Evolutionary conservation across 2,113 vertebrate genomes (phyloP).

Genomic region (Tylochromis polylepis): DNA sequence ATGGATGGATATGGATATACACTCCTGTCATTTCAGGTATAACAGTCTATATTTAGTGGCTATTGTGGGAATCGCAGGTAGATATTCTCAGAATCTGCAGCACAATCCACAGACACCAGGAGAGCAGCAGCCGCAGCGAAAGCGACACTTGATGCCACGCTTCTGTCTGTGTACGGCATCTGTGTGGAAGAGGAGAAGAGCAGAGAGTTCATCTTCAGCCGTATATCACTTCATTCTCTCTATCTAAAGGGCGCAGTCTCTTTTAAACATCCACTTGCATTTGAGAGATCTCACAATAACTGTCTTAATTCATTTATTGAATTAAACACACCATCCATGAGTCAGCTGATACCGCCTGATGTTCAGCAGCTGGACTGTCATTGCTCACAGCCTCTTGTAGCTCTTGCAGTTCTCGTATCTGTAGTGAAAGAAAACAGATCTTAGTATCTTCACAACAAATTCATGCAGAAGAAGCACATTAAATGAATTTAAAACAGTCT

Average conservation of each 20-base stretch:
- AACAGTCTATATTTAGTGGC: neutral
- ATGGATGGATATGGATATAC: neutral
- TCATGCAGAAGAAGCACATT: fast-evolving
- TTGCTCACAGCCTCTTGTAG: neutral
- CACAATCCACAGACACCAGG: constrained; percentile 41
- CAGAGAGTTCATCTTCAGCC: neutral
- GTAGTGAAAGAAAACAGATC: neutral
- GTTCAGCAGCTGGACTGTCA: neutral
- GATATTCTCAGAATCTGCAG: constrained; percentile 37
- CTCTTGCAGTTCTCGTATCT: neutral
- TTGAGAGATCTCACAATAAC: neutral
- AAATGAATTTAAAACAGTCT: neutral
- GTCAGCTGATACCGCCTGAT: neutral
- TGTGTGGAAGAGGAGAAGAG: neutral
- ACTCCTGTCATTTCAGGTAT: neutral
- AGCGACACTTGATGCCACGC: constrained; percentile 25
- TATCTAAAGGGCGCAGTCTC: too few relatives aligned
- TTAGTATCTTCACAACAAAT: neutral
- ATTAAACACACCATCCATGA: constrained; percentile 21
- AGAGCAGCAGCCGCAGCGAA: constrained; percentile 70
- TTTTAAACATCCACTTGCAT: too few relatives aligned
- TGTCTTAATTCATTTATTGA: neutral
- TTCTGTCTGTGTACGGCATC: neutral
- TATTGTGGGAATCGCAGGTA: neutral
- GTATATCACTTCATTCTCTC: too few relatives aligned